Conservation (phyloP, 2,888 invertebrate genomes). For the Pyrocoelia pectoralis region DNA sequence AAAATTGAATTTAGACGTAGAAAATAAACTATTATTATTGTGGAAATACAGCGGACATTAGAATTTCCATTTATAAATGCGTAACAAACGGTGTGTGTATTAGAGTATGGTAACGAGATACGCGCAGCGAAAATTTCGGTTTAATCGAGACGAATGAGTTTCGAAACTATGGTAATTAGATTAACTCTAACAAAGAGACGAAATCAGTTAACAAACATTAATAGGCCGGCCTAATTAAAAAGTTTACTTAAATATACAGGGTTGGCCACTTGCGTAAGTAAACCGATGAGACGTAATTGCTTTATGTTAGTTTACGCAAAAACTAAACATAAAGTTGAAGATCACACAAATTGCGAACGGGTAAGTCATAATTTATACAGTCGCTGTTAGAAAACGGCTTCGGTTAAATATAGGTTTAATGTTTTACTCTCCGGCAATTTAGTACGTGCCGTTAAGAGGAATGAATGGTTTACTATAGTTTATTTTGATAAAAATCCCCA, state of each 20-base stretch:
- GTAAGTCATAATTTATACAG: not conserved
- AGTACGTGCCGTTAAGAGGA: slow-evolving; percentile 1
- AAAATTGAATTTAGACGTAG: no score
- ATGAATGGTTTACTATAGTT: not conserved
- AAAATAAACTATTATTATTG: no score
- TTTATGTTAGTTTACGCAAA: slow-evolving; percentile 4
- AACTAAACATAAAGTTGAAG: not conserved
- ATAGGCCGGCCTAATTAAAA: not conserved
- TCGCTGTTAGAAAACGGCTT: not conserved
- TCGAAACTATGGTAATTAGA: slow-evolving; percentile 1
- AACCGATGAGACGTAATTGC: not conserved
- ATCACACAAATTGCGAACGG: not conserved
- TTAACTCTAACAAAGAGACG: not conserved
- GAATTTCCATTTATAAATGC: no score
- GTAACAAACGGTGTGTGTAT: no score
- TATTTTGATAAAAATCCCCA: not conserved
- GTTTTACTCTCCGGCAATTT: not conserved
- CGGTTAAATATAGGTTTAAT: not conserved
- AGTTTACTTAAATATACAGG: not conserved
- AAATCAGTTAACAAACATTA: not conserved
- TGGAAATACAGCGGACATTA: no score
- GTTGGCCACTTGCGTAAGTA: not conserved
- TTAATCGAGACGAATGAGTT: not conserved
- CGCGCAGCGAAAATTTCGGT: not conserved
- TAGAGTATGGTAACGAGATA: no score